Base-by-base conservation (phyloP, 2,113 vertebrate genomes). In the Scomber colias region DNA sequence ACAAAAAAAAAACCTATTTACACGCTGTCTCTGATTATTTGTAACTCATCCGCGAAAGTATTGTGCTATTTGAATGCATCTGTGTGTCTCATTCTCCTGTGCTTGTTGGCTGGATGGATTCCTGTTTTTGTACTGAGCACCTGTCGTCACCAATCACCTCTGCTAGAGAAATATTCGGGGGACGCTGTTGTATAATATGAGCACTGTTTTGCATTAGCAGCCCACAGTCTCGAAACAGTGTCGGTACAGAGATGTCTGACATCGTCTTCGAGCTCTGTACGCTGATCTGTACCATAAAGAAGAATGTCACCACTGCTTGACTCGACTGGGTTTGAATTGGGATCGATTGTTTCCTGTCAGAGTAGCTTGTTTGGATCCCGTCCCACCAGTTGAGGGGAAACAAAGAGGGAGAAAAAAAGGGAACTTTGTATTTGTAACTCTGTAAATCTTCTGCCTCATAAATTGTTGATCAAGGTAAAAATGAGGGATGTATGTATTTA, bases 391-490 rank as follows among this genome's bases (percentile, higher is more conserved):
- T 53, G n/a, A 72, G 56, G 81, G 17, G 72, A 59, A 40, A 9
- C 31, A 40, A 40, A 1, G 24, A 27, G 24, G 24, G 24, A 6
- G 9, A 40, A 63, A 55, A 78, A 78, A 88, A 79, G 79, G 79
- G 71, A 85, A 79, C 60, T 65, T 83, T 83, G 51, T 83, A 31
- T 79, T 57, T 71, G 46, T 77, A 45, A 45, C 19, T 76, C 27
- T 78, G 76, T 82, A 53, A 65, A 17, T 46, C 14, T 44, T 81
- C 49, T 81, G 82, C 75, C 86, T 90, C 79, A 73, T 78, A 31
- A 81, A 40, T 44, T 65, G 53, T 63, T 83, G 69, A 71, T 59
- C n/a, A 27, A 62, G 66, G 12, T 0, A 2, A 8, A 27, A 49
- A 66, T 46, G 50, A 65, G 65, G 51, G 48, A 3, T 59, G 48